Percentiles rank a stretch among this genome's conserved stretches.
These are phyloP conservation scores for Marronus borbonicus DNA, from an alignment of 2,888 invertebrate genomes.

Conservation along the genomic window DNA sequence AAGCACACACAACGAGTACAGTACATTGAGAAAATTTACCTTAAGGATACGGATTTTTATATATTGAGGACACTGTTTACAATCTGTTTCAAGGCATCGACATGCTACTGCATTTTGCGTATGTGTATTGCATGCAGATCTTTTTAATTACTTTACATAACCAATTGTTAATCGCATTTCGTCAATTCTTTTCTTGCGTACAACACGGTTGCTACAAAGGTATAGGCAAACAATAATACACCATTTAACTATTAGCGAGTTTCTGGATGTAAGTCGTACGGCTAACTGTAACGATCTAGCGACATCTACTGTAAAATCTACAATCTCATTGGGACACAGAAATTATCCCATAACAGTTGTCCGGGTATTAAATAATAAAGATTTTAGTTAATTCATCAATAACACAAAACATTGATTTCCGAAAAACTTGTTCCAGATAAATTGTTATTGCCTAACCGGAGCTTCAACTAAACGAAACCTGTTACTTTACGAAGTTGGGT, in stretches of 20 bases:
- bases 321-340: neutral
- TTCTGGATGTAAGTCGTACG: neutral
- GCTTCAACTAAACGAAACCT: too few species aligned
- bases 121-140: neutral
- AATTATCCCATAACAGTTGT: neutral
- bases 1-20: neutral
- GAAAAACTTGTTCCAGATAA: too few species aligned
- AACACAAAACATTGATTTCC: too few species aligned
- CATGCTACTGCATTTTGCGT: conserved; percentile 6
- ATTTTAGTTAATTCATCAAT: too few species aligned
- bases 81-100: conserved; percentile 10
- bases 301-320: neutral
- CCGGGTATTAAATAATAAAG: neutral
- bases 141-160: conserved; percentile 19
- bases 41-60: neutral
- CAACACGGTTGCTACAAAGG: conserved; percentile 12
- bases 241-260: neutral
- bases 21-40: conserved; percentile 15
- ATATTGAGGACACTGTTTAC: conserved; percentile 26
- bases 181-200: conserved; percentile 4
- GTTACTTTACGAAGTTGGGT: too few species aligned
- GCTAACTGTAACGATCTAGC: neutral
- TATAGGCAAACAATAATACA: conserved; percentile 41
- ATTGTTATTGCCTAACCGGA: too few species aligned
- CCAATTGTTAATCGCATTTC: neutral